Evolutionary conservation across 2,113 vertebrate genomes (phyloP), one percentile per base, ranked within the genome.

Genomic region (Cryptomyrus ogoouensis): DNA sequence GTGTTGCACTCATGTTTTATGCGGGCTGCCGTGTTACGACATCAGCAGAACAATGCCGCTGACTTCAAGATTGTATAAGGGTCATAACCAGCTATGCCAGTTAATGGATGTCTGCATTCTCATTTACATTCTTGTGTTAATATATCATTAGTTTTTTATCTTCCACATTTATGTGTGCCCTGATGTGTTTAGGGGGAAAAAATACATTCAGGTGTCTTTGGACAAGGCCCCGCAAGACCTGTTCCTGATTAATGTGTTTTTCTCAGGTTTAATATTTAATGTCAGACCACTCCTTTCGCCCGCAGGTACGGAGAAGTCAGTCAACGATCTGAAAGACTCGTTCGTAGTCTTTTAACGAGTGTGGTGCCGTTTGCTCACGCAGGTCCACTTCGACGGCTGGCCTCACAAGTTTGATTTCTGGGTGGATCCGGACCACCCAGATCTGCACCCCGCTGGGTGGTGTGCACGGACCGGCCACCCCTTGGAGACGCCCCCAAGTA

Each of bases 331-430:
- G 74, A 77, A 19, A 19, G 74, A 5, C 74, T 77, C 35, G 85
- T 17, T 24, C 13, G 8, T 3, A 3, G 85, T 39, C 50, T 39
- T 35, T 62, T 39, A n/a, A 47, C 39, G 27, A 24, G n/a, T 13
- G 83, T 15, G 15, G n/a, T 83, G 9, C 50, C 12, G 35, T 13
- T 56, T 47, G 15, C 80, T 7, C 89, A 53, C 87, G 15, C 90
- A 96, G 96, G 87, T 96, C 0, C 95, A 94, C 87, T 96, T 95
- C 27, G 95, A 96, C n/a, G 95, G 96, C 89, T 96, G 96, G 96
- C 94, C 94, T 1, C 90, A 93, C 1, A 95, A 95, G 88, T 95
- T 95, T 89, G 95, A 96, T 89, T 90, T 95, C 13, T 96, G 96
- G 96, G 93, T 94, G n/a, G 96, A 96, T 91, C 94, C 94, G 0